Conservation (phyloP, 2,797 vertebrate species). For the Bucorvus abyssinicus region DNA sequence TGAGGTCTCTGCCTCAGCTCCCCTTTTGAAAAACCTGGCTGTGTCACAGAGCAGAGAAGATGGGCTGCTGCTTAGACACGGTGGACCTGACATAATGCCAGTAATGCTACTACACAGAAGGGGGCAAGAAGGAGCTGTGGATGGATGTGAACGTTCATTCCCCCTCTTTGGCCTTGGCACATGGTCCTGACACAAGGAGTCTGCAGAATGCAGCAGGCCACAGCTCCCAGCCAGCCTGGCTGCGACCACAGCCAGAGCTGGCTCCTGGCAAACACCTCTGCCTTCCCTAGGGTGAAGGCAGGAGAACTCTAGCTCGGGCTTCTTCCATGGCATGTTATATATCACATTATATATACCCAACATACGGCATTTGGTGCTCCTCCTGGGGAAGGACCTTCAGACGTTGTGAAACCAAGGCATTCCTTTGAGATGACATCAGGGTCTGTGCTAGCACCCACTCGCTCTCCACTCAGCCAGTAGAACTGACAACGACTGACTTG, state of each 20-base stretch:
- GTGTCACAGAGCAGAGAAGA: neutral
- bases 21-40: neutral
- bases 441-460: neutral
- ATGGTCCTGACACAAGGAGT: rapidly evolving
- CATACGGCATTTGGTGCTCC: neutral
- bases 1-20: neutral
- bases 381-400: neutral
- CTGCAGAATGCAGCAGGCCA: neutral
- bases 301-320: neutral
- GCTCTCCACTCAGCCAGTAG: neutral
- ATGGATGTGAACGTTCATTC: neutral
- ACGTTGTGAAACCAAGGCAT: neutral
- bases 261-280: neutral
- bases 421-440: neutral
- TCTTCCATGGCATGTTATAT: rapidly evolving
- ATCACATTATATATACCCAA: neutral
- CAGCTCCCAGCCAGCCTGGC: neutral
- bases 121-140: neutral
- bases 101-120: neutral
- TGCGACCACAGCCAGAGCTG: neutral
- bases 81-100: neutral
- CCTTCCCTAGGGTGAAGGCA: neutral
- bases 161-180: neutral
- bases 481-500: neutral
- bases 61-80: neutral